phyloP scores from a whole-genome alignment of 2,113 vertebrate species.

The Rafetus swinhoei region DNA sequence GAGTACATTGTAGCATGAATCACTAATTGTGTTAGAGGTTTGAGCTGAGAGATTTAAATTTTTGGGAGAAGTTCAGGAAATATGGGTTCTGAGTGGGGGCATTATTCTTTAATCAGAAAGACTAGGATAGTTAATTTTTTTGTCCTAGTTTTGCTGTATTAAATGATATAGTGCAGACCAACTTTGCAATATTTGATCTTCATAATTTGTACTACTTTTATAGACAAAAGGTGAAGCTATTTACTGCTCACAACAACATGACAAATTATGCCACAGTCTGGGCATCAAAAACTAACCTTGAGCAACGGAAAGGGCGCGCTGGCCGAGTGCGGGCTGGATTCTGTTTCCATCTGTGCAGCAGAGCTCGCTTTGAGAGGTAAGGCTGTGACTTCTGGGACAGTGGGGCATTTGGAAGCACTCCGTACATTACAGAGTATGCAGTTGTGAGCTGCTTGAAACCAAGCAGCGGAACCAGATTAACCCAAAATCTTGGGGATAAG shows the following conservation, averaged over 20 bases:
- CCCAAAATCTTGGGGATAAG: neutral
- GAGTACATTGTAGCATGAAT: neutral
- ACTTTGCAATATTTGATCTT: neutral
- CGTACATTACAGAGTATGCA: neutral
- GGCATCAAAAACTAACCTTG: conserved; percentile 97
- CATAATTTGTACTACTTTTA: neutral
- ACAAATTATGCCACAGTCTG: conserved; percentile 98
- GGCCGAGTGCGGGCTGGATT: conserved; percentile 92
- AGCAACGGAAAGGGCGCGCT: conserved; percentile 94
- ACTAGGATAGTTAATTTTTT: neutral
- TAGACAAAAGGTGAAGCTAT: conserved; percentile 97
- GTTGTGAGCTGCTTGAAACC: neutral
- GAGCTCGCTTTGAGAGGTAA: conserved; percentile 90
- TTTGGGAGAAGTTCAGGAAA: neutral
- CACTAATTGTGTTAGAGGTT: neutral
- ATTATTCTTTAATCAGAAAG: neutral
- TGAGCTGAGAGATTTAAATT: neutral
- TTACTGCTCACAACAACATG: conserved; percentile 98
- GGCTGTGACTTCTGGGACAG: neutral
- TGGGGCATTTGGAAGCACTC: neutral
- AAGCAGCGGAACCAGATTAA: neutral
- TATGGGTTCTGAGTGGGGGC: neutral
- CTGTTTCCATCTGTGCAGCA: conserved; percentile 95
- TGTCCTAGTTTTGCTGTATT: neutral
- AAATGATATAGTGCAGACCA: neutral